phyloP scores from a whole-genome alignment of 2,797 vertebrate genomes.

The Syndactyla subalaris region DNA sequence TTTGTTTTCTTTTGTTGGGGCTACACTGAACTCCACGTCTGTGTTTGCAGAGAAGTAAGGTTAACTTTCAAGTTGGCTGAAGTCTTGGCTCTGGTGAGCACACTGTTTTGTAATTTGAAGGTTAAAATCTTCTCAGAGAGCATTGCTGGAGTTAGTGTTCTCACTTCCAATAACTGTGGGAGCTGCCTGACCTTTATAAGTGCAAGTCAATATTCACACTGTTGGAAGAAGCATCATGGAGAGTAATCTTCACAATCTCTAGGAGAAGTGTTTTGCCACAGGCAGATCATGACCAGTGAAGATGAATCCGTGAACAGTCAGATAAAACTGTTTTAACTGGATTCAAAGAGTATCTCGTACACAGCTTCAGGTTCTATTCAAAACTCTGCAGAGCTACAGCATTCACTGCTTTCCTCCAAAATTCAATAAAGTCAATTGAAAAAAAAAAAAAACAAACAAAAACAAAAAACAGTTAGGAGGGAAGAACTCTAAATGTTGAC shows the following conservation, averaged over 20 bases:
- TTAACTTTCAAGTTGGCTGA: slow-evolving; percentile 24
- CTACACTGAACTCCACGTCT: not conserved
- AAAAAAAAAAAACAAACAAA: slow-evolving; percentile 56
- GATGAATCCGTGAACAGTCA: slow-evolving; percentile 42
- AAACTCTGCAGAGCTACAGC: slow-evolving; percentile 30
- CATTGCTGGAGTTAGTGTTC: slow-evolving; percentile 57
- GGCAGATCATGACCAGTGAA: slow-evolving; percentile 55
- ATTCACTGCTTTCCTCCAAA: slow-evolving; percentile 28
- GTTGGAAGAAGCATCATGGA: slow-evolving; percentile 48
- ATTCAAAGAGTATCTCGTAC: slow-evolving; percentile 65
- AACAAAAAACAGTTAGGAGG: not conserved
- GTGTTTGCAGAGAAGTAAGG: slow-evolving; percentile 39
- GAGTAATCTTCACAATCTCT: slow-evolving; percentile 57
- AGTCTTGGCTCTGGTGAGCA: slow-evolving; percentile 24
- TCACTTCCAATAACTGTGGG: slow-evolving; percentile 59
- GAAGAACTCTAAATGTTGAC: not conserved
- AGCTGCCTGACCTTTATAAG: slow-evolving; percentile 75
- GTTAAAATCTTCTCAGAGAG: slow-evolving; percentile 65
- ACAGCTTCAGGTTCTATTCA: slow-evolving; percentile 58
- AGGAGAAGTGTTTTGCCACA: slow-evolving; percentile 63
- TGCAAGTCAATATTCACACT: slow-evolving; percentile 69
- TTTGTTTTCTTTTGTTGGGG: not conserved
- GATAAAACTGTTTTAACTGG: slow-evolving; percentile 64
- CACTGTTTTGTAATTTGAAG: slow-evolving; percentile 64
- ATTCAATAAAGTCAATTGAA: slow-evolving; percentile 42